Percentiles rank a stretch among this genome's conserved stretches.
phyloP scores from a whole-genome alignment of 2,888 invertebrate genomes.

The Peribatodes rhomboidaria region DNA sequence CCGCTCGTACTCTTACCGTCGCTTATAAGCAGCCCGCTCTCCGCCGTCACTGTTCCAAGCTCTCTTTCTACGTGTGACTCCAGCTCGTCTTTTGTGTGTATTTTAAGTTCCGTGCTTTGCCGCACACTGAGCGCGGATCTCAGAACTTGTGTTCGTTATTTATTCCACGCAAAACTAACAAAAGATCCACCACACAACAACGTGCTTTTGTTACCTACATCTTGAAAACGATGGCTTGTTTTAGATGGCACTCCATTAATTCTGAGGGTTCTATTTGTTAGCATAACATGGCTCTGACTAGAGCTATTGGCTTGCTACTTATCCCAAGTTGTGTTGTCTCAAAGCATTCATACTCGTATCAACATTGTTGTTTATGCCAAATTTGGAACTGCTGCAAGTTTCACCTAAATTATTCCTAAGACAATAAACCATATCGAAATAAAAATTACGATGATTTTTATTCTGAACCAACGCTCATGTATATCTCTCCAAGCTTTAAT shows the following conservation, averaged over 20 bases:
- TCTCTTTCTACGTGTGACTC: constrained; percentile 7
- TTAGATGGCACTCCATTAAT: not conserved
- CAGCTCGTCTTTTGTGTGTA: constrained; percentile 19
- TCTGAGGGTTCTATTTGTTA: not conserved
- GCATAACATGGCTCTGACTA: not conserved
- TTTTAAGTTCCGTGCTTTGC: constrained; percentile 14
- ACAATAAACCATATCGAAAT: no score
- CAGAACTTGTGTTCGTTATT: constrained; percentile 24
- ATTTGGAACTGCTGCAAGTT: no score
- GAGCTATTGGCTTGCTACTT: no score
- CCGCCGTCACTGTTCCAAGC: not conserved
- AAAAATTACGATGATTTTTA: not conserved
- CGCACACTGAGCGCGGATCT: constrained; percentile 16
- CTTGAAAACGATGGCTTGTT: not conserved
- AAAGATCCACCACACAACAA: not conserved
- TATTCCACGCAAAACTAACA: constrained; percentile 18
- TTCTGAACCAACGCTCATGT: not conserved
- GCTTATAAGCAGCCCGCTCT: not conserved
- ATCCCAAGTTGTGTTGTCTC: not conserved
- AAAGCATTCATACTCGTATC: no score
- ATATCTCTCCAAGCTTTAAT: not conserved
- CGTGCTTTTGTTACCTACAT: not conserved
- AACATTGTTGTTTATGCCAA: no score
- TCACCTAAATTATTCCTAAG: no score
- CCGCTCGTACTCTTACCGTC: not conserved